These are phyloP conservation scores for Cephalopachus bancanus DNA, from an alignment of 2,797 vertebrate genomes.

Conservation along the genomic window DNA sequence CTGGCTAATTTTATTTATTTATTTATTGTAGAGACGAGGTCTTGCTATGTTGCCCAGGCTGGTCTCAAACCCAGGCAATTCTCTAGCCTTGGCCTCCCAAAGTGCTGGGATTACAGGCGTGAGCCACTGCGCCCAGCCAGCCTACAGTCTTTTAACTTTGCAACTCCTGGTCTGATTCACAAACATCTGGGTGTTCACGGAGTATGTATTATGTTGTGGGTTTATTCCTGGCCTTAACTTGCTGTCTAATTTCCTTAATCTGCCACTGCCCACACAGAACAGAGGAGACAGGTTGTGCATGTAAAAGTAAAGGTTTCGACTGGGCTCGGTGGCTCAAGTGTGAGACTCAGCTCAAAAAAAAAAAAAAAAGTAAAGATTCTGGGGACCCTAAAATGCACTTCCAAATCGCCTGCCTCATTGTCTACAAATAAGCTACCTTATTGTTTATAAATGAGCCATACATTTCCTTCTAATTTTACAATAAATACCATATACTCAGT, in stretches of 20 bases:
- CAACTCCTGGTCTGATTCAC: neutral
- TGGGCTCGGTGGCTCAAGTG: no score
- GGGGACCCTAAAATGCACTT: neutral
- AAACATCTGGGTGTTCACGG: neutral
- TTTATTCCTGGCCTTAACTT: neutral
- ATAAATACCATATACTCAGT: neutral
- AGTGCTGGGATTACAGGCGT: no score
- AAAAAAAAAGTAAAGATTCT: neutral
- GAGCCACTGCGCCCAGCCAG: no score
- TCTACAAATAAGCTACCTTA: neutral
- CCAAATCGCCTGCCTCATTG: neutral
- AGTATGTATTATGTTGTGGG: neutral
- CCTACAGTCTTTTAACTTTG: neutral
- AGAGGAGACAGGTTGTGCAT: neutral
- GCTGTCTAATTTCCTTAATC: neutral
- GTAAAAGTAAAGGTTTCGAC: neutral
- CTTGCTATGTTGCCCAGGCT: no score
- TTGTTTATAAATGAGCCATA: neutral
- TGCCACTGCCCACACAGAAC: neutral
- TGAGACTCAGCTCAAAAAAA: no score
- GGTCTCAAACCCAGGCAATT: no score
- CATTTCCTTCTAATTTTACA: conserved; percentile 24
- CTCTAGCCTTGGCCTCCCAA: no score
- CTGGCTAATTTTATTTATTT: no score
- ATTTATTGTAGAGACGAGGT: no score